A percentile compares a stretch with the other conserved stretches of the same genome.
Conservation (phyloP, 2,888 invertebrate species). For the Folsomia candida region DNA sequence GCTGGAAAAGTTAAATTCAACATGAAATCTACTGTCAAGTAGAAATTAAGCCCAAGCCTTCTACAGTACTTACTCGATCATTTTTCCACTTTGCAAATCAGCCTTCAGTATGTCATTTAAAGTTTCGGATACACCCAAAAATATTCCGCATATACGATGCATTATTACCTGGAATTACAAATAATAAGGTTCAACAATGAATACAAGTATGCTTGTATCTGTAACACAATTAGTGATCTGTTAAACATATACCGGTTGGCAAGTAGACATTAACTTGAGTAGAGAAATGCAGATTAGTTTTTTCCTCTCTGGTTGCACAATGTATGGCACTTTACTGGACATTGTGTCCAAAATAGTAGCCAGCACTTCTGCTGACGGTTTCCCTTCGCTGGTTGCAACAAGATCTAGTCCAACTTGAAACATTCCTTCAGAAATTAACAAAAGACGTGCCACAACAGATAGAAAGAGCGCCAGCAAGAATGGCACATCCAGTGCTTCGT, state of each 20-base stretch:
- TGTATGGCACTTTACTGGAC: constrained; percentile 74
- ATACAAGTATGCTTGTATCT: constrained; percentile 8
- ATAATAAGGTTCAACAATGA: constrained; percentile 14
- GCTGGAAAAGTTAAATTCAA: constrained; percentile 28
- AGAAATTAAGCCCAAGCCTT: not conserved
- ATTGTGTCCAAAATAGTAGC: constrained; percentile 72
- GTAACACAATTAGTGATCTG: not conserved
- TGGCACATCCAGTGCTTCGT: constrained; percentile 68
- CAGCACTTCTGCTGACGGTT: constrained; percentile 62
- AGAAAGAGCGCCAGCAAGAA: constrained; percentile 74
- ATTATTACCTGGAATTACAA: constrained; percentile 64
- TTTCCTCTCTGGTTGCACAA: constrained; percentile 74
- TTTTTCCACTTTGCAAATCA: constrained; percentile 65
- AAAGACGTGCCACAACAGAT: constrained; percentile 72
- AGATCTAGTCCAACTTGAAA: constrained; percentile 55
- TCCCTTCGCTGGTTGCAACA: constrained; percentile 51
- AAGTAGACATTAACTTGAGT: constrained; percentile 54
- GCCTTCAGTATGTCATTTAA: constrained; percentile 75
- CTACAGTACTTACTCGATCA: constrained; percentile 61
- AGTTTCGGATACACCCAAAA: constrained; percentile 72
- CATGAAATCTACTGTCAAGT: not conserved
- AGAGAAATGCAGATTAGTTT: constrained; percentile 72
- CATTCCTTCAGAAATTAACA: constrained; percentile 67
- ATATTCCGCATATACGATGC: constrained; percentile 69
- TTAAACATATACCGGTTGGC: constrained; percentile 51